A percentile compares a stretch with the other conserved stretches of the same genome.
Evolutionary conservation across 2,113 vertebrate species (phyloP).

Genomic region (Xyrauchen texanus): DNA sequence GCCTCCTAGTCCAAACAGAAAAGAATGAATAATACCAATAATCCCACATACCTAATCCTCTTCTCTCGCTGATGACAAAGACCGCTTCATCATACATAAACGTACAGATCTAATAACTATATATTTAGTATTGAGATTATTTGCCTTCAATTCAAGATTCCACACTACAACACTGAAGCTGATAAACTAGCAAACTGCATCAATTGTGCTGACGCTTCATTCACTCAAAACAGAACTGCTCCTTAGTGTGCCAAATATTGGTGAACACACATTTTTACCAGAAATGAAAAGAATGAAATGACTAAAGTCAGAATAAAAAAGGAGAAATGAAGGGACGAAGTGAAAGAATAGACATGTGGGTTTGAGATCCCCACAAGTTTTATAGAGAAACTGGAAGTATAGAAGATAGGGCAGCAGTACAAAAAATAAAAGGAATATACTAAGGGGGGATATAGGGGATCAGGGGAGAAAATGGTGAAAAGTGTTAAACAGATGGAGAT

Average conservation of each 20-base stretch:
- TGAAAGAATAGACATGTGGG: background rate
- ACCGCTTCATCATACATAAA: background rate
- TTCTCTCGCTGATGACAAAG: background rate
- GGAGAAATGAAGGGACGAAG: background rate
- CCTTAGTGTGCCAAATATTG: no score
- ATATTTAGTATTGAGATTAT: background rate
- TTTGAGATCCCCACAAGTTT: no score
- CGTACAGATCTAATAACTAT: background rate
- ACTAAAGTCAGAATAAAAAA: no score
- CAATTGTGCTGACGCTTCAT: no score
- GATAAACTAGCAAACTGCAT: background rate
- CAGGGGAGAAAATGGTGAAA: conserved; percentile 8
- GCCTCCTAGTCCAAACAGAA: background rate
- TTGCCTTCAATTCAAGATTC: background rate
- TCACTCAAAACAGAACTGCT: no score
- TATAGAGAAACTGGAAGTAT: background rate
- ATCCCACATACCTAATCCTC: conserved; percentile 18
- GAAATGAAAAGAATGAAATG: conserved; percentile 14
- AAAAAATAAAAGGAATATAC: background rate
- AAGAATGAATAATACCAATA: background rate
- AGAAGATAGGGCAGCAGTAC: background rate
- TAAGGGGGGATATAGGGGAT: background rate
- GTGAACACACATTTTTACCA: background rate
- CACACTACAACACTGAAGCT: background rate
- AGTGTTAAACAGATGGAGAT: conserved; percentile 38